A percentile compares a stretch with the other conserved stretches of the same genome.
Conservation (phyloP, 2,888 invertebrate species). For the Frankliniella fusca region DNA sequence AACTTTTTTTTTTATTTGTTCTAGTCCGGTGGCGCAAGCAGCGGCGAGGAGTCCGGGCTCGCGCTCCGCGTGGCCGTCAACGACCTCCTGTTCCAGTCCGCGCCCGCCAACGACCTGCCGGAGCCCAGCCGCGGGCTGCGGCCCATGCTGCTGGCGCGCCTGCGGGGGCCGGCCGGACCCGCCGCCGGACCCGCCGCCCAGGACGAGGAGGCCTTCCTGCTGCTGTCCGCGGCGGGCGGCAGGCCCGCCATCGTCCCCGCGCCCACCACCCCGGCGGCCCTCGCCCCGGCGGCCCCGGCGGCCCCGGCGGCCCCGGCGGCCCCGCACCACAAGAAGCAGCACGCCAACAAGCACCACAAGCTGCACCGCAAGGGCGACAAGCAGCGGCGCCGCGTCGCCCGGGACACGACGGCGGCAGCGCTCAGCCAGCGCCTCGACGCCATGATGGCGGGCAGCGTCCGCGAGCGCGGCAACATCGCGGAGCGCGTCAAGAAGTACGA, state of each 20-base stretch:
- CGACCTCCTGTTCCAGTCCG: constrained; percentile 17
- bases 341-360: not conserved
- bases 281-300: not conserved
- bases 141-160: not conserved
- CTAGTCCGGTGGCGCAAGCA: not conserved
- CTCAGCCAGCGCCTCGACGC: constrained; percentile 17
- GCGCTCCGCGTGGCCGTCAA: constrained; percentile 9
- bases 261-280: not conserved
- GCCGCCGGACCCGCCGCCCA: not conserved
- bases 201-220: constrained; percentile 18
- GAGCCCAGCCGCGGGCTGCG: not conserved
- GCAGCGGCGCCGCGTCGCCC: constrained; percentile 5
- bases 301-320: not conserved
- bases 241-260: constrained; percentile 1
- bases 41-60: constrained; percentile 15
- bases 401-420: not conserved
- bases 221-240: not conserved
- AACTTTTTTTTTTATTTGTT: not conserved
- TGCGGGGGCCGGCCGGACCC: not conserved
- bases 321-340: not conserved
- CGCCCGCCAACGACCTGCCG: constrained; percentile 20
- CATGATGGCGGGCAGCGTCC: not conserved
- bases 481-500: constrained; percentile 21
- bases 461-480: not conserved
- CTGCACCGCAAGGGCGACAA: not conserved